A percentile compares a stretch with the other conserved stretches of the same genome.
These are phyloP conservation scores for Onychostruthus taczanowskii DNA, from an alignment of 2,113 vertebrate species.

Conservation along the genomic window DNA sequence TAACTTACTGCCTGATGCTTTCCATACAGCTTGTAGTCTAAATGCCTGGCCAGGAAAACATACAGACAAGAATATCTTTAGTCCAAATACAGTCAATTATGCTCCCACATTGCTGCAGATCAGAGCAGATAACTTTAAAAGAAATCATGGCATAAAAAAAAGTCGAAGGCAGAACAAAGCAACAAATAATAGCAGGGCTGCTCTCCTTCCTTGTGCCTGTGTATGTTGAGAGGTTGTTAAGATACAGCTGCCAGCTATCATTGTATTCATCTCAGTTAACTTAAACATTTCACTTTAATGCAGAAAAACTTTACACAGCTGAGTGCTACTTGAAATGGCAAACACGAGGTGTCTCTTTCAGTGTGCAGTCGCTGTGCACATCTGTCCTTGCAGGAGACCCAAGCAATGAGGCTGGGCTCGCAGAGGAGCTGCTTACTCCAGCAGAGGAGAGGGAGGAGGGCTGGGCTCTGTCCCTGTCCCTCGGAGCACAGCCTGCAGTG, in stretches of 20 bases:
- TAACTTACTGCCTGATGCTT: neutral
- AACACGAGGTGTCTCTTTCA: neutral
- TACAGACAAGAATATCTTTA: neutral
- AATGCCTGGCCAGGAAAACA: neutral
- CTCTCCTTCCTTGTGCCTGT: neutral
- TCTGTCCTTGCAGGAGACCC: neutral
- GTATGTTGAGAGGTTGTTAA: neutral
- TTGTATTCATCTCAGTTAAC: neutral
- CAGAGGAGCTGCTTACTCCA: neutral
- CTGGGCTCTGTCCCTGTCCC: neutral
- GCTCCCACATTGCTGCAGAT: neutral
- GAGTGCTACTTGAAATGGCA: neutral
- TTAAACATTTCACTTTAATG: neutral
- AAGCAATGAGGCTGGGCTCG: neutral
- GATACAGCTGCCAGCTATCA: neutral
- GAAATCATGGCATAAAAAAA: neutral
- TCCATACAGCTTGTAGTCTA: neutral
- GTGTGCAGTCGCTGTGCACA: neutral
- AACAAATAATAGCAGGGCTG: neutral
- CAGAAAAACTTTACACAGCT: neutral
- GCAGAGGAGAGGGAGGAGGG: neutral
- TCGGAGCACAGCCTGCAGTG: neutral
- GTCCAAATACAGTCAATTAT: neutral
- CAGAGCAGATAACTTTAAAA: neutral
- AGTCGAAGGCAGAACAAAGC: neutral